phyloP scores from a whole-genome alignment of 1,140 invertebrate species.

The Brachionus calyciflorus region DNA sequence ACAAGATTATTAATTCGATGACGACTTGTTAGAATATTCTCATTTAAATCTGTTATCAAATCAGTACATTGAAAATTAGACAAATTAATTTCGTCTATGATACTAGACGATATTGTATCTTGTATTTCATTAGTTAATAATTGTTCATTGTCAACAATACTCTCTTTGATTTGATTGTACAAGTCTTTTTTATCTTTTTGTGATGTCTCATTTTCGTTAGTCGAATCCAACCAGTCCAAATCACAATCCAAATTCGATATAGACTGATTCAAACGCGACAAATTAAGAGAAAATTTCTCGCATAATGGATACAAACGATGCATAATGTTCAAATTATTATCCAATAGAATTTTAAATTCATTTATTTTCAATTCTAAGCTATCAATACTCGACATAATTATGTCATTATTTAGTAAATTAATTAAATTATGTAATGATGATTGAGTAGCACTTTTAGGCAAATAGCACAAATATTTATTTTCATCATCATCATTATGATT shows the following conservation, averaged over 20 bases:
- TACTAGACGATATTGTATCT: background rate
- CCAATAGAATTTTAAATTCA: background rate
- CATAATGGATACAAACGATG: slow-evolving; percentile 30
- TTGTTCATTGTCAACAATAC: background rate
- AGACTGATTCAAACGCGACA: slow-evolving; percentile 1
- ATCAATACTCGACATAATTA: background rate
- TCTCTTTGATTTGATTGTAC: background rate
- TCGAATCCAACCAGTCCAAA: background rate
- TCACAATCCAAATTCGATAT: background rate
- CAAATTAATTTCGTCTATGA: background rate
- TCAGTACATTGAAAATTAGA: background rate
- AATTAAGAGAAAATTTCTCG: background rate
- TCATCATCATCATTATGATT: background rate
- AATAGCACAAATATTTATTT: slow-evolving; percentile 3
- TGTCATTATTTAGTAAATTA: background rate
- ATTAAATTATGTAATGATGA: background rate
- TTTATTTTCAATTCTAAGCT: background rate
- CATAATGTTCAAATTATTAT: background rate
- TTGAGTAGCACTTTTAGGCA: background rate
- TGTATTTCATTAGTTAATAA: background rate
- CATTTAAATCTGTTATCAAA: background rate
- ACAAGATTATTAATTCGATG: background rate
- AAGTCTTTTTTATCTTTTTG: slow-evolving; percentile 13
- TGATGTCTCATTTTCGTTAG: background rate
- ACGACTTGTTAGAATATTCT: background rate